These are phyloP conservation scores for Tachysurus vachellii DNA, from an alignment of 2,113 vertebrate genomes.

Conservation along the genomic window DNA sequence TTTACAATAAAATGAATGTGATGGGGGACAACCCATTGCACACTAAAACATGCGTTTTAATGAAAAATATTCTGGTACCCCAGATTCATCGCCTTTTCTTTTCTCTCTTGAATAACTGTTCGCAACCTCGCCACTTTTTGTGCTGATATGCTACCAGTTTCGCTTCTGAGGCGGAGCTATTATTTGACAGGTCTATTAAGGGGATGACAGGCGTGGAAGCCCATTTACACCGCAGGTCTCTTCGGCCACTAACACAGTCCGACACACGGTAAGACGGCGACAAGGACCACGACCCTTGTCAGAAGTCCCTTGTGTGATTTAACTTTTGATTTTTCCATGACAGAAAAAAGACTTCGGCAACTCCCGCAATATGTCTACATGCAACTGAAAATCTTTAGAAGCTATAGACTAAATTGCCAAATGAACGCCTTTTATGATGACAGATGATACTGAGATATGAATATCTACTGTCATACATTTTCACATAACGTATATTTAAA, in stretches of 20 bases:
- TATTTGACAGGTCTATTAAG: conserved; percentile 60
- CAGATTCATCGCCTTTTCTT: background rate
- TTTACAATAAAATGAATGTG: background rate
- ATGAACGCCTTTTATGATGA: background rate
- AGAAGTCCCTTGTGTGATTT: conserved; percentile 48
- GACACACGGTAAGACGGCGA: conserved; percentile 54
- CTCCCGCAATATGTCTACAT: conserved; percentile 34
- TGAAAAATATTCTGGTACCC: background rate
- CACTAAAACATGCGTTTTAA: background rate
- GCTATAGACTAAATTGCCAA: background rate
- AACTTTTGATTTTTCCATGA: conserved; percentile 56
- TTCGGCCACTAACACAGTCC: conserved; percentile 51
- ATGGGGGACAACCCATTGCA: background rate
- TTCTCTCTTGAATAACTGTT: background rate
- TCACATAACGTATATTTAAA: background rate
- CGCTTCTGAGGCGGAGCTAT: conserved; percentile 51
- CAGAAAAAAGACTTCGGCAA: conserved; percentile 37
- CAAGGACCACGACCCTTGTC: conserved; percentile 56
- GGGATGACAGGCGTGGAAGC: conserved; percentile 57
- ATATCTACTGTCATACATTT: background rate
- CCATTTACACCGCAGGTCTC: conserved; percentile 56
- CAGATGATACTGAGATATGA: background rate
- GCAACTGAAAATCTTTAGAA: background rate
- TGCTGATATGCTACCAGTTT: conserved; percentile 49
- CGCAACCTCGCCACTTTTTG: conserved; percentile 35